phyloP scores from a whole-genome alignment of 2,888 invertebrate species.

The Trissonchulus latispiculum region DNA sequence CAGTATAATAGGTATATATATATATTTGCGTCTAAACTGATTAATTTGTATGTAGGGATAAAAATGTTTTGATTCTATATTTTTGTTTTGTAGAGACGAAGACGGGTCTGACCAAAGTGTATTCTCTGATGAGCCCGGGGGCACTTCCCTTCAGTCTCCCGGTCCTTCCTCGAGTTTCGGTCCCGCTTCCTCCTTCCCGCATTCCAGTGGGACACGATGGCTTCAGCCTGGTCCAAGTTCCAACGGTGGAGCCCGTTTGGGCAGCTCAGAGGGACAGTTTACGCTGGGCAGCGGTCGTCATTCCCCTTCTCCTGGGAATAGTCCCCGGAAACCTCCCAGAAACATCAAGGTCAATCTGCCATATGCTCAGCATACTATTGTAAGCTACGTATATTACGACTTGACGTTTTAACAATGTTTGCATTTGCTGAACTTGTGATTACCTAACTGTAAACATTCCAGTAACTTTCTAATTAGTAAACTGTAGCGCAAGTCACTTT shows the following conservation, averaged over 20 bases:
- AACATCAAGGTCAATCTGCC: constrained; percentile 39
- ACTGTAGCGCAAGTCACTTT: too few species aligned
- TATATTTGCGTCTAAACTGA: too few species aligned
- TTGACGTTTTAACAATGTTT: not conserved
- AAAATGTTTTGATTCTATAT: too few species aligned
- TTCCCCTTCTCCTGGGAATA: not conserved
- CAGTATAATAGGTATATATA: too few species aligned
- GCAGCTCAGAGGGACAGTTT: not conserved
- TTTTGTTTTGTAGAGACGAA: not conserved
- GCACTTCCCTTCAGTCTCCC: not conserved
- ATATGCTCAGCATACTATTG: constrained; percentile 39
- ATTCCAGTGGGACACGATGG: too few species aligned
- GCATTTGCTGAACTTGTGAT: too few species aligned
- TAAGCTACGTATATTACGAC: not conserved
- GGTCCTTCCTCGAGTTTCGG: not conserved
- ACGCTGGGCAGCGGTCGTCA: not conserved
- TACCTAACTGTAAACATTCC: too few species aligned
- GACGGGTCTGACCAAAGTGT: not conserved
- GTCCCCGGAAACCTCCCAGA: not conserved
- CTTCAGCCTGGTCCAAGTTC: too few species aligned
- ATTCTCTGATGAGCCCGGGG: not conserved
- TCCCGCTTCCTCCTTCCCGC: not conserved
- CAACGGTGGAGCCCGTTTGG: not conserved
- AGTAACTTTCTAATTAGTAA: too few species aligned
- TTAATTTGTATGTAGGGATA: too few species aligned